phyloP scores from a whole-genome alignment of 1,140 invertebrate species.

The Lysiphlebus fabarum region DNA sequence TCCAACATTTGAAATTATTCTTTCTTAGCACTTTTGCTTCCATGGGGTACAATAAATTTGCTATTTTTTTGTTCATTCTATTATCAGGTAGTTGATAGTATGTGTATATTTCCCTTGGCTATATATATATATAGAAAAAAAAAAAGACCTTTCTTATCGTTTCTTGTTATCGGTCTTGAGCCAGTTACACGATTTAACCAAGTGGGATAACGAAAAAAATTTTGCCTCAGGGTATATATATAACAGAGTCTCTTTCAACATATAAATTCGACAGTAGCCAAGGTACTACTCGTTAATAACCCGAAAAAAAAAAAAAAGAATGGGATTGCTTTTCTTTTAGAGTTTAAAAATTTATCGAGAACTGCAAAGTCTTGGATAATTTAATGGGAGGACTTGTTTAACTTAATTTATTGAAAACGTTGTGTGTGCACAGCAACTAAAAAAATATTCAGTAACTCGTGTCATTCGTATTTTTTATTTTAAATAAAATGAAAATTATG shows the following conservation, averaged over 20 bases:
- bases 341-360: slow-evolving; percentile 3
- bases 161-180: slow-evolving; percentile 7
- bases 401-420: not conserved
- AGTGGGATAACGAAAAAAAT: slow-evolving; percentile 10
- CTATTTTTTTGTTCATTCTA: too few species aligned
- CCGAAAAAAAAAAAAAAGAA: not conserved
- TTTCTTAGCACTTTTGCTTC: slow-evolving; percentile 6
- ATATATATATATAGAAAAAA: too few species aligned
- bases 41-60: slow-evolving; percentile 12
- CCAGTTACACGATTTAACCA: not conserved
- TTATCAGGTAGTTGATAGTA: too few species aligned
- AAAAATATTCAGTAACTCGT: too few species aligned
- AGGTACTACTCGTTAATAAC: slow-evolving; percentile 9
- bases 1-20: slow-evolving; percentile 5
- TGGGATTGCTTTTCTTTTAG: too few species aligned
- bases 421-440: too few species aligned
- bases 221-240: not conserved
- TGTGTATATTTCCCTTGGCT: too few species aligned
- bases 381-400: not conserved
- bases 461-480: too few species aligned
- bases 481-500: slow-evolving; percentile 7
- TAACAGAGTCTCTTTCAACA: too few species aligned
- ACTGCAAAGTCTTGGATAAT: not conserved
- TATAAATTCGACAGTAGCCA: slow-evolving; percentile 13
- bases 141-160: slow-evolving; percentile 9